Percentiles rank a stretch among this genome's conserved stretches.
Evolutionary conservation across 2,797 vertebrate species (phyloP).

Genomic region (Sebastes hubbsi): DNA sequence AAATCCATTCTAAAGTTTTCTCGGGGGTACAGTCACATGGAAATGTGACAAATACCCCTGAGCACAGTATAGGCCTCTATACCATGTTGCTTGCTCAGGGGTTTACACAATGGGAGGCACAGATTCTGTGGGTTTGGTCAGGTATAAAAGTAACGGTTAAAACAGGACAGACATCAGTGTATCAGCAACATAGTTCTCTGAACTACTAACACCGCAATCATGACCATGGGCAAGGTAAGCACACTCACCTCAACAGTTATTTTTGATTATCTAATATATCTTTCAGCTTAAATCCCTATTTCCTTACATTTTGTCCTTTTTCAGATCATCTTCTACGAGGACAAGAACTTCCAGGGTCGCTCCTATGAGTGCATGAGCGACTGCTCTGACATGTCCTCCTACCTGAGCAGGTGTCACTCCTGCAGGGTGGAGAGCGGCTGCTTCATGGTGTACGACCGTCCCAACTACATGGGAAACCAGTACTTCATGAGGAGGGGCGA

Average conservation of each 20-base stretch:
- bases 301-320: neutral
- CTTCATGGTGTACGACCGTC: conserved; percentile 77
- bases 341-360: conserved; percentile 78
- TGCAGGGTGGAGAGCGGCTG: conserved; percentile 74
- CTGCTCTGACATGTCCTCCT: conserved; percentile 71
- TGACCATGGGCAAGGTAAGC: conserved; percentile 74
- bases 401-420: conserved; percentile 78
- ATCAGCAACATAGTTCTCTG: conserved; percentile 41
- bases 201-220: conserved; percentile 29
- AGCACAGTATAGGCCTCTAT: conserved; percentile 67
- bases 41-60: conserved; percentile 55
- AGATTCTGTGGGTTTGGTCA: conserved; percentile 64
- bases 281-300: neutral
- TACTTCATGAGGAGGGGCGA: conserved; percentile 76
- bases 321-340: conserved; percentile 83
- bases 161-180: conserved; percentile 59
- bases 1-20: conserved; percentile 68
- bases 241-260: neutral
- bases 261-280: neutral
- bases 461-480: conserved; percentile 74
- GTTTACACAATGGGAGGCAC: conserved; percentile 69
- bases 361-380: conserved; percentile 76
- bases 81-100: conserved; percentile 72
- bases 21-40: conserved; percentile 61
- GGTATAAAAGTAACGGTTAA: conserved; percentile 80